Evolutionary conservation across 2,888 invertebrate genomes (phyloP).

Genomic region (Cylindroiulus punctatus): DNA sequence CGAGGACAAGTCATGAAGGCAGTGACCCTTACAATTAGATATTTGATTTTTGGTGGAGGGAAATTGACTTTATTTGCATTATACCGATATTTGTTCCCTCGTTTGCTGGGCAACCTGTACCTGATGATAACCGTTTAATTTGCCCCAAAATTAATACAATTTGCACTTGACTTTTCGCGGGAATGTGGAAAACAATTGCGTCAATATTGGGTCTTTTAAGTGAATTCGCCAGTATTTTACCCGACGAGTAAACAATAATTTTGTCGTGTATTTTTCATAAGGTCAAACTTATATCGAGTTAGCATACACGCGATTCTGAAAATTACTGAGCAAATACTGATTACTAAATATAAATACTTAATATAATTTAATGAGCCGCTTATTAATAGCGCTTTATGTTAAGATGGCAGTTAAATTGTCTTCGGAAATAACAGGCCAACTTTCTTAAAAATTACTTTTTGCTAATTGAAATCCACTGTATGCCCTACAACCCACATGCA

Average conservation of each 20-base stretch:
- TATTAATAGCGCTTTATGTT: not conserved
- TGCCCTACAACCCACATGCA: too few relatives aligned
- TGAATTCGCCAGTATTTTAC: not conserved
- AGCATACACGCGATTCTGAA: not conserved
- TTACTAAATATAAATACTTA: not conserved
- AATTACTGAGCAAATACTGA: not conserved
- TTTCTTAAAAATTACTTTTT: too few relatives aligned
- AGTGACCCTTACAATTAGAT: constrained; percentile 39
- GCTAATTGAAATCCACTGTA: too few relatives aligned
- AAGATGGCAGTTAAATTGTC: too few relatives aligned
- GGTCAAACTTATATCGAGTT: not conserved
- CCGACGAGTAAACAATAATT: not conserved
- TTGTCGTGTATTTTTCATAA: not conserved
- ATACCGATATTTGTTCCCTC: not conserved
- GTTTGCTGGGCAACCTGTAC: not conserved
- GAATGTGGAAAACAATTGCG: not conserved
- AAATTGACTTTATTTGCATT: constrained; percentile 40
- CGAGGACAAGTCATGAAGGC: constrained; percentile 43
- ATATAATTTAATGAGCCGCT: not conserved
- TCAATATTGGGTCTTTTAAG: constrained; percentile 24
- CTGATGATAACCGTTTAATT: not conserved
- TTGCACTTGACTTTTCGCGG: not conserved
- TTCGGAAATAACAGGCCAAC: too few relatives aligned
- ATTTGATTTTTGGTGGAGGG: constrained; percentile 27
- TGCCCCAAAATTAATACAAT: not conserved